phyloP scores from a whole-genome alignment of 2,113 vertebrate species.

The Pseudois nayaur region DNA sequence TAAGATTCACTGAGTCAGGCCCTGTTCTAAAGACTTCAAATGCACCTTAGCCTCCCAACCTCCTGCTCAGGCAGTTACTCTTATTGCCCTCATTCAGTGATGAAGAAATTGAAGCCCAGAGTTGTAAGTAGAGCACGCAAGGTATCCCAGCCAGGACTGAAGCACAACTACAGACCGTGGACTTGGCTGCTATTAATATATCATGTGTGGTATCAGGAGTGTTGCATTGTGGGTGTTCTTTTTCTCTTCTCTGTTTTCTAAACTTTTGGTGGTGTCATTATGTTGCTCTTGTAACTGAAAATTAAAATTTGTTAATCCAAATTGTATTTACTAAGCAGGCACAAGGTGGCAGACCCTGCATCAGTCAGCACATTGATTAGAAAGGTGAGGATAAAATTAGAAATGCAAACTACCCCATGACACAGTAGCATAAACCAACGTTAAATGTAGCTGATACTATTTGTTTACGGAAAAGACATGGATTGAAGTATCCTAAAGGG shows the following conservation, averaged over 20 bases:
- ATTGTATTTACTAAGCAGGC: neutral
- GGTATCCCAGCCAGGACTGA: neutral
- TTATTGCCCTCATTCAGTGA: neutral
- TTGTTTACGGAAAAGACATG: neutral
- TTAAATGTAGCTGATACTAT: neutral
- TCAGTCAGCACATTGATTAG: neutral
- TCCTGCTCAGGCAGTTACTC: neutral
- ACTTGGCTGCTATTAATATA: neutral
- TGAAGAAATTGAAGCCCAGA: neutral
- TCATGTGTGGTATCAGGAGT: fast-evolving
- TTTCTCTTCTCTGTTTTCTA: neutral
- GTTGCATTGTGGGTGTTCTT: neutral
- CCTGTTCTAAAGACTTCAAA: neutral
- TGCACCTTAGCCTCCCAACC: neutral
- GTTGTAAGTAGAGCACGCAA: neutral
- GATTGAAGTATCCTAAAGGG: neutral
- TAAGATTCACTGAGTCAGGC: neutral
- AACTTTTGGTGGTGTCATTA: neutral
- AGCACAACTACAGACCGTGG: fast-evolving
- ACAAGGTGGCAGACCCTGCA: neutral
- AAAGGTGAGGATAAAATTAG: neutral
- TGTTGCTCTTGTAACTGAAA: neutral
- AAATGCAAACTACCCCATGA: neutral
- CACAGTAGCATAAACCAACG: neutral
- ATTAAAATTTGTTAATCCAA: neutral